Base-by-base conservation (phyloP, 2,888 invertebrate genomes). In the Agrotis segetum region DNA sequence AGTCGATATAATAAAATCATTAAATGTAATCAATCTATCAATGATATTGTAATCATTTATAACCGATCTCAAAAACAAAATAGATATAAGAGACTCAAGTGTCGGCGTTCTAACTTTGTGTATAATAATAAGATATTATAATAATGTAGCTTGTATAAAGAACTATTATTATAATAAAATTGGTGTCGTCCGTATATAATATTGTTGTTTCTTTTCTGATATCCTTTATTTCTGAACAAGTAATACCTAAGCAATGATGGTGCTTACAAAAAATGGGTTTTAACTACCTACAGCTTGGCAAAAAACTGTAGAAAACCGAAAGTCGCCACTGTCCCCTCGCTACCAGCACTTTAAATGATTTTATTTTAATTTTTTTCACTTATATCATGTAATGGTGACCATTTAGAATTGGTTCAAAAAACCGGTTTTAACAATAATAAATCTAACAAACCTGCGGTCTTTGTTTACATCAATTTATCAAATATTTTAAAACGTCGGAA, bases 171-270 rank as follows among this genome's bases (percentile, higher is more conserved):
- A 6, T 9, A 74, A 66, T 66, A 50, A 46, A 65, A 9, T 46
- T 49, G 1, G 47, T 64, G 29, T 56, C n/a, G 11, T 34, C 13
- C 3, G 6, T 16, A 19, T 24, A 24, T 24, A 24, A 24, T 3
- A 5, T 56, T 46, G n/a, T 50, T 49, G 19, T 74, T 74, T 74
- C 34, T 46, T 74, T 74, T 50, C 11, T 50, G n/a, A 24, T 24
- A 56, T 34, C 65, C 17, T 17, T 2, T 3, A 19, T 44, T 17
- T 13, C 13, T 19, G 13, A n/a, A n/a, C 9, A 46, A 34, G 7
- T 19, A 21, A 13, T 6, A 3, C 29, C 29, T 4, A 29, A 21
- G 13, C 4, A 19, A 7, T 53, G 16, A 55, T 7, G 11, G 11
- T 17, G 47, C 13, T 44, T 19, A 24, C 11, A 40, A 24, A n/a